Evolutionary conservation across 2,888 invertebrate genomes (phyloP), one percentile per base, ranked within the genome.

Genomic region (Morinoia aosen): DNA sequence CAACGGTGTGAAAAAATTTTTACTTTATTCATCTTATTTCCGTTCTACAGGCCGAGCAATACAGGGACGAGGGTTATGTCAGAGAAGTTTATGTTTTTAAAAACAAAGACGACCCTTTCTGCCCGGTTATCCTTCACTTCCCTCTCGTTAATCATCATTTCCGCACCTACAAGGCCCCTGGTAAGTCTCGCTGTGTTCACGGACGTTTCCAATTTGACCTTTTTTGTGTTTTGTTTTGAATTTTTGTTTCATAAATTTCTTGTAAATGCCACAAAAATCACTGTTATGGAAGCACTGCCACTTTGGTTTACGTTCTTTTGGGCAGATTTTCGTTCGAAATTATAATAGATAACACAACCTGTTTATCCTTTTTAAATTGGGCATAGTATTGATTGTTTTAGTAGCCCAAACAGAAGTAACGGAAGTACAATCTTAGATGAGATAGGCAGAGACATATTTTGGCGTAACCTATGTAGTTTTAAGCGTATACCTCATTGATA

Each of bases 121-220:
- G 97, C 96, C 97, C 97, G 0, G 97, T 97, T 12, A 97, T 97
- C n/a, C 95, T 97, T 8, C 97, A 97, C 96, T 97, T 97, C 97
- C 97, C 97, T 58, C 97, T 97, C 14, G 97, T 97, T 96, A 97
- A 97, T 97, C 97, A 97, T 88, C 97, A 97, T 58, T 97, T 97
- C 97, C 97, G 97, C 94, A 96, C 97, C 57, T 97, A 97, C 97
- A 97, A 97, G 96, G 97, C 97, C 88, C 97, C 97, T 96, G 97
- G 97, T 96, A 88, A 90, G 96, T 94, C 39, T 25, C 5, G 33
- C 5, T 19, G 4, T 88, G 39, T n/a, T 88, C 25, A 12, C 11
- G 25, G 25, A 95, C 94, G 57, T n/a, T 10, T 58, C 48, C 39
- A 56, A n/a, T 93, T 8, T 58, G 58, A 58, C 14, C 94, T 16